Evolutionary conservation across 2,797 vertebrate genomes (phyloP), one percentile per base, ranked within the genome.

Genomic region (Rhinatrema bivittatum): DNA sequence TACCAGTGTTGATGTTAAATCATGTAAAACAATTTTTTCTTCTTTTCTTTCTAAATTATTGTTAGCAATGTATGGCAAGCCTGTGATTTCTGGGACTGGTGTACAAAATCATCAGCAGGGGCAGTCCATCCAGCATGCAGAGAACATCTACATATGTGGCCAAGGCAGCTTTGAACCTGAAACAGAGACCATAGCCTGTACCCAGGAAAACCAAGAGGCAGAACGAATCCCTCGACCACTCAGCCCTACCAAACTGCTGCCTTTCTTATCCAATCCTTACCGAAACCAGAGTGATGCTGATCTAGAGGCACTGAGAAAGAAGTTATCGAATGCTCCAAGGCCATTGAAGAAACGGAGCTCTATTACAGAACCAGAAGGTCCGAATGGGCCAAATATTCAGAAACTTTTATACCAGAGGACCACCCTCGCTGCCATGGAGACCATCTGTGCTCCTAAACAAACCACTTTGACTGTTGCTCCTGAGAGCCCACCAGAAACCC

Each of bases 301-400:
- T 51, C 55, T 98, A 38, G 94, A 98, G 49, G 94, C 94, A 1
- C 77, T 98, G 1, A 76, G 94, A 10, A 94, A 91, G 44, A 98
- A 93, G 54, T 83, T 98, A 7, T 92, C 88, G 37, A 94, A 98
- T 0, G 94, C 94, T 0, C 95, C 95, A 0, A 60, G 95, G 9
- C 94, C 95, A 0, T 70, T 98, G 11, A 98, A 98, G 72, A 98
- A 98, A 26, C 91, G 95, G n/a, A 97, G 94, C 76, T 98, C 95
- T 8, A 97, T 98, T 46, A 97, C 95, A 0, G 95, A 98, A 56
- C 94, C 95, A 0, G 95, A 98, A 57, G 91, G 94, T 4, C 94
- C 95, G 0, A 87, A 84, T 0, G 94, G 94, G 20, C 94, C 94
- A n/a, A 97, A 97, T 59, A 93, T 98, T 39, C 94, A 98, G 78